Evolutionary conservation across 2,797 vertebrate species (phyloP).

Genomic region (Lithobates sylvaticus): DNA sequence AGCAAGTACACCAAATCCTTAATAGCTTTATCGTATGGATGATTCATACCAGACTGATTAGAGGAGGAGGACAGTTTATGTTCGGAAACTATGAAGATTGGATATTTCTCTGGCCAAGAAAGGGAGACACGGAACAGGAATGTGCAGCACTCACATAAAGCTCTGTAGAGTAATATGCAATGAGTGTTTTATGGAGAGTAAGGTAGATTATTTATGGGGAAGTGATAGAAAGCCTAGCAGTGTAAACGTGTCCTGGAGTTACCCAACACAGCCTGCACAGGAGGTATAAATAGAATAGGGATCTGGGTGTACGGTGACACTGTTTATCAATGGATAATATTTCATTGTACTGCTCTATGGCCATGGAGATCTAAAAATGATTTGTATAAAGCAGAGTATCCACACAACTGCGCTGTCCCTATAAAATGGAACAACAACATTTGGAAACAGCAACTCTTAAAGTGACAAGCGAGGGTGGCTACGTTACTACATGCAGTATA

Average conservation of each 20-base stretch:
- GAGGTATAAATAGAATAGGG: slow-evolving; percentile 25
- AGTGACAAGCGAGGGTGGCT: too few relatives aligned
- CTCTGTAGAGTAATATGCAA: slow-evolving; percentile 19
- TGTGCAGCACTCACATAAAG: slow-evolving; percentile 47
- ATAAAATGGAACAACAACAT: background rate
- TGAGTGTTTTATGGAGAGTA: slow-evolving; percentile 19
- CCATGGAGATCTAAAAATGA: background rate
- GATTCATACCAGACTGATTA: slow-evolving; percentile 60
- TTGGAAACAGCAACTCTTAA: too few relatives aligned
- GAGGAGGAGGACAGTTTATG: slow-evolving; percentile 41
- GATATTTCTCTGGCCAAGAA: slow-evolving; percentile 33
- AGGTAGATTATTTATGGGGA: slow-evolving; percentile 29
- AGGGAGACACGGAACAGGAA: slow-evolving; percentile 34
- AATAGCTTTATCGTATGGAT: slow-evolving; percentile 62
- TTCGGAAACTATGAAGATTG: slow-evolving; percentile 58
- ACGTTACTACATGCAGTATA: too few relatives aligned
- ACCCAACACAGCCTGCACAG: slow-evolving; percentile 31
- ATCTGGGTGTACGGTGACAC: slow-evolving; percentile 28
- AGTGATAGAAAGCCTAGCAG: slow-evolving; percentile 30
- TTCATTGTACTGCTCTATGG: slow-evolving; percentile 18
- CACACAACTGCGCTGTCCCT: background rate
- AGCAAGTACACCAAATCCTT: slow-evolving; percentile 56
- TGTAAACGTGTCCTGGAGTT: slow-evolving; percentile 45
- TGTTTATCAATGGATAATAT: slow-evolving; percentile 38
- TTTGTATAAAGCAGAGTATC: background rate